phyloP scores from a whole-genome alignment of 2,888 invertebrate genomes.

The Euspilapteryx auroguttella region DNA sequence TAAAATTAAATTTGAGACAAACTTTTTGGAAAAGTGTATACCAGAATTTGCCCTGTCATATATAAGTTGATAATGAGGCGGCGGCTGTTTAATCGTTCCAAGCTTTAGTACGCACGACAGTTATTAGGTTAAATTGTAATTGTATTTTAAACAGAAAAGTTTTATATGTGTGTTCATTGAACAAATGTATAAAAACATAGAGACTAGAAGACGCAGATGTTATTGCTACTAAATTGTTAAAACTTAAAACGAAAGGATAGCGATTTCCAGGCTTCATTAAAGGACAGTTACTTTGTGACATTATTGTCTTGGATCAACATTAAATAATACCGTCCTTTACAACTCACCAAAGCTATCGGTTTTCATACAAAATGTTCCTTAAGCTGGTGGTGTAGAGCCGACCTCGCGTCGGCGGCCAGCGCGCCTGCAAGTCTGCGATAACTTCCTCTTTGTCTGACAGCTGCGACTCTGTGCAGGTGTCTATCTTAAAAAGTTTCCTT shows the following conservation, averaged over 20 bases:
- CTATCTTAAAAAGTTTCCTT: constrained; percentile 56
- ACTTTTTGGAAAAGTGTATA: constrained; percentile 37
- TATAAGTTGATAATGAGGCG: constrained; percentile 35
- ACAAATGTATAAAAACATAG: too few species aligned
- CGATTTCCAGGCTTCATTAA: constrained; percentile 20
- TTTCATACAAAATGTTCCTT: too few species aligned
- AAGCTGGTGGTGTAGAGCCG: too few species aligned
- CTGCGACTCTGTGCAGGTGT: constrained; percentile 49
- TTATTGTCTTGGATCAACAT: constrained; percentile 32
- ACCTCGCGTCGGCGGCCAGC: constrained; percentile 17
- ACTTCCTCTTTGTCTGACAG: constrained; percentile 52
- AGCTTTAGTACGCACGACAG: too few species aligned
- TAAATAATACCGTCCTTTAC: constrained; percentile 28
- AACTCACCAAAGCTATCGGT: constrained; percentile 28
- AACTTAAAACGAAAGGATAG: too few species aligned
- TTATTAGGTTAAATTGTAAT: too few species aligned
- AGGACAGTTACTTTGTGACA: constrained; percentile 22
- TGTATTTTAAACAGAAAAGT: too few species aligned
- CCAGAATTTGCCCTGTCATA: constrained; percentile 35
- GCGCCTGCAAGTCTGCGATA: constrained; percentile 51
- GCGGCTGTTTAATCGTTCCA: constrained; percentile 27
- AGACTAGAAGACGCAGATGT: too few species aligned
- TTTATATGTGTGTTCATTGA: too few species aligned
- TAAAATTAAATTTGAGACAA: constrained; percentile 34
- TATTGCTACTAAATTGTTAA: too few species aligned